Base-by-base conservation (phyloP, 2,797 vertebrate genomes). In the Parotocinclus haroldoi region DNA sequence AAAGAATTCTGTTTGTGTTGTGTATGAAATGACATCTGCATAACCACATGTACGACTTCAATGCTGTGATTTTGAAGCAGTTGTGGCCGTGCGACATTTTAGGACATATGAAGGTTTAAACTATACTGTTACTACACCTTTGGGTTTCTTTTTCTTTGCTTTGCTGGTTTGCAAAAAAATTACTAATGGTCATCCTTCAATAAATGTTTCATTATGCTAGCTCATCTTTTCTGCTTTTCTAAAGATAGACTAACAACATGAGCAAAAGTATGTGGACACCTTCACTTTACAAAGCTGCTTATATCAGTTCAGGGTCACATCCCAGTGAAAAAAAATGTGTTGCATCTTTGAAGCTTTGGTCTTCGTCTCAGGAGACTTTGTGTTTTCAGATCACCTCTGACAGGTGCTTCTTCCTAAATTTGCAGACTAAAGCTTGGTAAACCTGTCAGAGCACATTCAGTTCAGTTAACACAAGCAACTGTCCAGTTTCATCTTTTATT, bases 151-250 rank as follows among this genome's bases (percentile, higher is more conserved):
- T 54, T 52, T 6, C n/a, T 72, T 70, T 44, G 62, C 62, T 73
- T 79, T 69, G 40, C 73, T 66, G 71, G 58, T 74, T 68, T 78
- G 68, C 74, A 27, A 27, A 27, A 27, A 2, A 27, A n/a, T 2
- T 27, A 5, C 27, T 27, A 27, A 27, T 77, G 54, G 76, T 57
- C 55, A 74, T 73, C 74, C 73, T 76, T 68, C 67, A 79, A 78
- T 78, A 78, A 81, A 81, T 71, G 54, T 74, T 76, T 55, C 48
- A 69, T 68, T 74, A 42, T 75, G 51, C 40, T 57, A 50, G 1
- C 42, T 63, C 19, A 68, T 53, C 37, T 14, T 44, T 0, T 58
- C 54, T 76, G 55, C 61, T 73, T 69, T 49, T 17, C 9, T 71
- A 48, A 9, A 45, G 12, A 9, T 46, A 1, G 27, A 27, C 27